Conservation (phyloP, 2,113 vertebrate genomes). For the Capra hircus region DNA sequence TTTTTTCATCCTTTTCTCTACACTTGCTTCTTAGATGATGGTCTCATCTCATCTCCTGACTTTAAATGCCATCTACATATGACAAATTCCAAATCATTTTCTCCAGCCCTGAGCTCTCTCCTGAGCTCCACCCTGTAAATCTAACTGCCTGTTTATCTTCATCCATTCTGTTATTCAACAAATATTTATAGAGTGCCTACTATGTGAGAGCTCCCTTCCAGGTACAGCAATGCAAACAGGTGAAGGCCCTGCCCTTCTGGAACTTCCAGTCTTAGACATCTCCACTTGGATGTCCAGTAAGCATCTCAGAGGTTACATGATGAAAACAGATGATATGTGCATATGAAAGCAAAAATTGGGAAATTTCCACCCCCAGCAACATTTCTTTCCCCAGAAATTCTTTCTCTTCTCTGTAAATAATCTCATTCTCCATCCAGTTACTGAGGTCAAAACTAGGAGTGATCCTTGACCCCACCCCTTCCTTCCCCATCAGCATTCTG, state of each 20-base stretch:
- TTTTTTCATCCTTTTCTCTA: background rate
- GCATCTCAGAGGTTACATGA: background rate
- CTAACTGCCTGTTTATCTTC: background rate
- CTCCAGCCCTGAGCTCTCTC: background rate
- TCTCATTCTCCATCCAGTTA: background rate
- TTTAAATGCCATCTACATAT: background rate
- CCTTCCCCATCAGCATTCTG: background rate
- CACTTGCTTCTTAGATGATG: background rate
- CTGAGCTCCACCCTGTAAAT: background rate
- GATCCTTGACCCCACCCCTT: background rate
- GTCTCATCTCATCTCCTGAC: background rate
- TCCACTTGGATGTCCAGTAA: background rate
- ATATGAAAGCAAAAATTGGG: background rate
- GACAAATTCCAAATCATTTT: background rate
- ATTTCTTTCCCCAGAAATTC: background rate
- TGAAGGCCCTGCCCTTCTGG: background rate
- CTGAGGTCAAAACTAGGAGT: background rate
- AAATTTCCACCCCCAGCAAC: background rate
- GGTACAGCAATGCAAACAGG: background rate
- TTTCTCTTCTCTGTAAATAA: background rate
- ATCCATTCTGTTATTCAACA: background rate
- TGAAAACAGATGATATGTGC: background rate
- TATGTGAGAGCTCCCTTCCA: background rate
- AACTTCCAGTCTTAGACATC: background rate
- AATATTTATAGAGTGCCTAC: background rate